Evolutionary conservation across 2,797 vertebrate genomes (phyloP).

Genomic region (Ambastaia sidthimunki): DNA sequence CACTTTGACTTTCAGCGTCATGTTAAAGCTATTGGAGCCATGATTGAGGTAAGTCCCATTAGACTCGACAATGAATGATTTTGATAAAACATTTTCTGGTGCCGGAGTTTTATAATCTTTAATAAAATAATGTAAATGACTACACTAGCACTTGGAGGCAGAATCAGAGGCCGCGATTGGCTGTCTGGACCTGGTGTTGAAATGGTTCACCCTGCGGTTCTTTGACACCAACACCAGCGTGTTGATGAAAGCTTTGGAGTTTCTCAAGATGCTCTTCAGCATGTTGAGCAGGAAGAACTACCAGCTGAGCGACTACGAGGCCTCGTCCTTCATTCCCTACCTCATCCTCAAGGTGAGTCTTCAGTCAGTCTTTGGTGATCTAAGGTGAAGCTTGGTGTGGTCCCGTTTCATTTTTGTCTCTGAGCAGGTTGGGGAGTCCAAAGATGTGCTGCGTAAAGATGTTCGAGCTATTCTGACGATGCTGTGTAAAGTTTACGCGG

Average conservation of each 20-base stretch:
- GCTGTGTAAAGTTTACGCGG: slow-evolving; percentile 94
- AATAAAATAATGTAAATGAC: neutral
- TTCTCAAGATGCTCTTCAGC: slow-evolving; percentile 91
- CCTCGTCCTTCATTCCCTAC: slow-evolving; percentile 94
- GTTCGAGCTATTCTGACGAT: slow-evolving; percentile 91
- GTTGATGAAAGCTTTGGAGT: slow-evolving; percentile 95
- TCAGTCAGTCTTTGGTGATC: neutral
- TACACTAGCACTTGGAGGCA: slow-evolving; percentile 86
- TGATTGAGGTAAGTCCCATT: slow-evolving; percentile 86
- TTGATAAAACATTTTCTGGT: neutral
- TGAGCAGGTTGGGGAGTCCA: slow-evolving; percentile 91
- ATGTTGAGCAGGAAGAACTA: slow-evolving; percentile 90
- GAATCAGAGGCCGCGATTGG: slow-evolving; percentile 91
- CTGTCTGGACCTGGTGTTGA: slow-evolving; percentile 93
- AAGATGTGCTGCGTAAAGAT: slow-evolving; percentile 95
- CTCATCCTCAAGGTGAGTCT: slow-evolving; percentile 88
- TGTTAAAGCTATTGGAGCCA: slow-evolving; percentile 90
- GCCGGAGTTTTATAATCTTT: too few relatives aligned
- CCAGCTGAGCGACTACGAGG: slow-evolving; percentile 94
- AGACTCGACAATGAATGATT: neutral
- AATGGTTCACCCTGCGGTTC: slow-evolving; percentile 96
- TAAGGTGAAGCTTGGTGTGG: neutral
- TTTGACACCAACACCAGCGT: slow-evolving; percentile 99
- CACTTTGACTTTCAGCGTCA: slow-evolving; percentile 97
- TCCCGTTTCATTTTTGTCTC: neutral